These are phyloP conservation scores for Hippocampus kuda DNA, from an alignment of 2,797 vertebrate species.

Conservation along the genomic window DNA sequence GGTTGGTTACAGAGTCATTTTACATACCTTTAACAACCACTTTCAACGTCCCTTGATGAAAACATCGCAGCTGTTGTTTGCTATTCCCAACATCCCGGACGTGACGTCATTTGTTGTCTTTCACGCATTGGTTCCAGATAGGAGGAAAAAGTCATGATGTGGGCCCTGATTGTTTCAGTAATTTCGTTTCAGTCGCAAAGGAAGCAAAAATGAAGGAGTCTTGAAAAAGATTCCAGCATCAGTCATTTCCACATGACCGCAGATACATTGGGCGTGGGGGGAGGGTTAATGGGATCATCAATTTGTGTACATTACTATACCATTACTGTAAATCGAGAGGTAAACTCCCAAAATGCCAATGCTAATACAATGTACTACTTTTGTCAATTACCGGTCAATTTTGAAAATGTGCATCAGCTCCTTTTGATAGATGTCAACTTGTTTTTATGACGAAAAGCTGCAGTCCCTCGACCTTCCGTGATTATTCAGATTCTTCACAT, in stretches of 20 bases:
- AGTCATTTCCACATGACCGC: background rate
- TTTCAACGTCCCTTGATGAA: slow-evolving; percentile 48
- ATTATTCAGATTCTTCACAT: too few species aligned
- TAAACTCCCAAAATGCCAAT: background rate
- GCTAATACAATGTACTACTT: too few species aligned
- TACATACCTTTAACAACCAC: slow-evolving; percentile 33
- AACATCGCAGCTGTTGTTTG: slow-evolving; percentile 60
- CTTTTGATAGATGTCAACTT: too few species aligned
- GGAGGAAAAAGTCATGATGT: background rate
- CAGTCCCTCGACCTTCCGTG: too few species aligned
- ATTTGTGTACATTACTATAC: background rate
- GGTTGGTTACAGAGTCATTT: accelerated
- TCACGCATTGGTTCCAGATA: background rate
- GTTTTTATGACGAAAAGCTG: too few species aligned
- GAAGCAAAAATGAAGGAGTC: background rate
- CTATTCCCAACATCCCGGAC: slow-evolving; percentile 50
- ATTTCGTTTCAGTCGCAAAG: background rate
- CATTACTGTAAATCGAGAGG: background rate
- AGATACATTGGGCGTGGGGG: background rate
- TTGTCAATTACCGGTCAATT: too few species aligned
- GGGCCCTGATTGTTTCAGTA: background rate
- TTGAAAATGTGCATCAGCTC: too few species aligned
- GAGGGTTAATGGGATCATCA: background rate
- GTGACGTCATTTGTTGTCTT: slow-evolving; percentile 46
- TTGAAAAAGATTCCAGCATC: background rate